Conservation (phyloP, 2,113 vertebrate species). For the Mellivora capensis region DNA sequence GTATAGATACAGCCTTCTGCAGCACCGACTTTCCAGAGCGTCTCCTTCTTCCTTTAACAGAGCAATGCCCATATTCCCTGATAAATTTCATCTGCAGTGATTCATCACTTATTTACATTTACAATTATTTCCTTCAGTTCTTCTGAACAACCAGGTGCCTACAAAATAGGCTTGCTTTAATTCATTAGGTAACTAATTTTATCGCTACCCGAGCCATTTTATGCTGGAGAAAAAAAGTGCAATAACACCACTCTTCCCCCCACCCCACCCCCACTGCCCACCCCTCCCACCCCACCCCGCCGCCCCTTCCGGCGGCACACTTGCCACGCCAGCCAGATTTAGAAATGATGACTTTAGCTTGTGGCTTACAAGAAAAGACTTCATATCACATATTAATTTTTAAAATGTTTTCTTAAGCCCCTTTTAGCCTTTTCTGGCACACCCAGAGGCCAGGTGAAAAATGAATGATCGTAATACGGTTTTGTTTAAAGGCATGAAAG, state of each 20-base stretch:
- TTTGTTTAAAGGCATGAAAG: not conserved
- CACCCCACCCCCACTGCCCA: too few species aligned
- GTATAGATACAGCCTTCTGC: conserved; percentile 77
- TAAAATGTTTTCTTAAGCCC: conserved; percentile 55
- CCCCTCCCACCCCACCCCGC: too few species aligned
- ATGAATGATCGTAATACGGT: not conserved
- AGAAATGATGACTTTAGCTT: not conserved
- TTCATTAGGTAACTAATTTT: conserved; percentile 30
- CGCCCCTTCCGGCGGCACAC: not conserved
- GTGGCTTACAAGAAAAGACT: conserved; percentile 40
- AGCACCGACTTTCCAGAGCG: conserved; percentile 70
- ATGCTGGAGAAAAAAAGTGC: not conserved
- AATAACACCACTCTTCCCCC: not conserved
- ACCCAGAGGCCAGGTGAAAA: conserved; percentile 30
- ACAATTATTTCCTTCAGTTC: not conserved
- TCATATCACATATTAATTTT: conserved; percentile 41
- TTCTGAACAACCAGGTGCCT: not conserved
- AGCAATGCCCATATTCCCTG: conserved; percentile 67
- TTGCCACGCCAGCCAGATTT: not conserved
- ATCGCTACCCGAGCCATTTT: conserved; percentile 1
- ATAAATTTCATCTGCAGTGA: conserved; percentile 54
- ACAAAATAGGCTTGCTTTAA: not conserved
- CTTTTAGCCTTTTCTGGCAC: conserved; percentile 31
- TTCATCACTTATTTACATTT: not conserved
- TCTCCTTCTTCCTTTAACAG: conserved; percentile 69